Conservation (phyloP, 2,888 invertebrate genomes). For the Dicyrtoma fusca region DNA sequence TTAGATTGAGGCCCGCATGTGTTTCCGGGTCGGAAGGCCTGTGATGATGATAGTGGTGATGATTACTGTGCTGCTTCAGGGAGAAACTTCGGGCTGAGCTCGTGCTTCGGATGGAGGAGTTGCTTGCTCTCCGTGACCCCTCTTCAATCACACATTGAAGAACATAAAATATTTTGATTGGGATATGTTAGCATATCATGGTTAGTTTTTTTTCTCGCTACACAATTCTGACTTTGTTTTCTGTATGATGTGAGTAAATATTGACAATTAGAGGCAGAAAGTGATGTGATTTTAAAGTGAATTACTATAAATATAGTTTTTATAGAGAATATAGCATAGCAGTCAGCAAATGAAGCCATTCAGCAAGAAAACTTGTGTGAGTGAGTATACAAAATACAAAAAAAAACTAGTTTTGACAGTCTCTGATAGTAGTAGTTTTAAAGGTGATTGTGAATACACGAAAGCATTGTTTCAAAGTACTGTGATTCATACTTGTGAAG, state of each 20-base stretch:
- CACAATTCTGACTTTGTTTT: background rate
- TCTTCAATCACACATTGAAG: slow-evolving; percentile 15
- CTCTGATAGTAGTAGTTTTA: too few species aligned
- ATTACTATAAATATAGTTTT: background rate
- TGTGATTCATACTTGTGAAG: too few species aligned
- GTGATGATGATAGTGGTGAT: slow-evolving; percentile 52
- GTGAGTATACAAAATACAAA: background rate
- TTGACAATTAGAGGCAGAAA: slow-evolving; percentile 7
- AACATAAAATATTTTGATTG: slow-evolving; percentile 17
- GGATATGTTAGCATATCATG: background rate
- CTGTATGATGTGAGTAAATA: background rate
- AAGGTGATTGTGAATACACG: too few species aligned
- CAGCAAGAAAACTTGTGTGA: background rate
- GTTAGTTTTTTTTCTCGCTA: background rate
- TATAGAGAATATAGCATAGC: background rate
- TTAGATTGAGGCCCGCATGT: slow-evolving; percentile 27
- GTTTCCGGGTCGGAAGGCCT: slow-evolving; percentile 51
- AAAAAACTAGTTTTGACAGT: too few species aligned
- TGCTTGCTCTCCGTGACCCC: slow-evolving; percentile 52
- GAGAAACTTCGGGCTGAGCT: slow-evolving; percentile 52
- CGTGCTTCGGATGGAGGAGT: slow-evolving; percentile 52
- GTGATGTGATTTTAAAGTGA: background rate
- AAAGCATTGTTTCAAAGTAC: too few species aligned
- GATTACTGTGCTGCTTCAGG: slow-evolving; percentile 48
- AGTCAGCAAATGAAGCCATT: slow-evolving; percentile 6